Evolutionary conservation across 2,797 vertebrate species (phyloP), one percentile per base, ranked within the genome.

Genomic region (Bucorvus abyssinicus): DNA sequence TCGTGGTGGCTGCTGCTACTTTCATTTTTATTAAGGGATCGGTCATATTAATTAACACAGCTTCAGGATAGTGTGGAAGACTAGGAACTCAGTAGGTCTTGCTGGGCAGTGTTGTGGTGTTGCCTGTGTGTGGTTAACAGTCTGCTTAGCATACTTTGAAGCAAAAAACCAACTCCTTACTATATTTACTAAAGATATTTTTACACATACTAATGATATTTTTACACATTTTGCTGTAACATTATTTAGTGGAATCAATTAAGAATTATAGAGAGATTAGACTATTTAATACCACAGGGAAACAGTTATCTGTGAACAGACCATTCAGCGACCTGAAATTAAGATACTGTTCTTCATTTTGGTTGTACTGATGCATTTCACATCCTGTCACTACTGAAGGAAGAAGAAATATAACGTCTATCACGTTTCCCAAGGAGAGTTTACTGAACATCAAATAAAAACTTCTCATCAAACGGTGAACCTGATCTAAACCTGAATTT

Each of bases 101-200:
- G 0, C 60, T 53, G 59, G 32, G 29, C 57, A 36, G 24, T 61
- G n/a, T 36, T 74, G 56, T n/a, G 60, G 45, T 50, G 19, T 23
- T 77, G n/a, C 20, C 22, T 77, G 32, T 27, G 40, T 49, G 30
- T 36, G 36, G 52, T 44, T 67, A 68, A 49, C 21, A 36, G 27
- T 42, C 59, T 85, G 49, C 44, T 87, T 40, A 56, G 20, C 21
- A 4, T 71, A 45, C 49, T 57, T 34, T 44, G 32, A 75, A 71
- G 57, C 42, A 59, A 55, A 23, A 13, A 0, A 14, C 3, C 2
- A 6, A 0, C 2, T 1, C 8, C 47, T 21, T 21, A 6, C 12
- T 56, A 4, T 74, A 29, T 67, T 78, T 84, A 56, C 47, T 65
- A 57, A 61, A 49, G 76, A n/a, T 9, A 27, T 92, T 79, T 81